Evolutionary conservation across 2,113 vertebrate species (phyloP), one percentile per base, ranked within the genome.

Genomic region (Plestiodon gilberti): DNA sequence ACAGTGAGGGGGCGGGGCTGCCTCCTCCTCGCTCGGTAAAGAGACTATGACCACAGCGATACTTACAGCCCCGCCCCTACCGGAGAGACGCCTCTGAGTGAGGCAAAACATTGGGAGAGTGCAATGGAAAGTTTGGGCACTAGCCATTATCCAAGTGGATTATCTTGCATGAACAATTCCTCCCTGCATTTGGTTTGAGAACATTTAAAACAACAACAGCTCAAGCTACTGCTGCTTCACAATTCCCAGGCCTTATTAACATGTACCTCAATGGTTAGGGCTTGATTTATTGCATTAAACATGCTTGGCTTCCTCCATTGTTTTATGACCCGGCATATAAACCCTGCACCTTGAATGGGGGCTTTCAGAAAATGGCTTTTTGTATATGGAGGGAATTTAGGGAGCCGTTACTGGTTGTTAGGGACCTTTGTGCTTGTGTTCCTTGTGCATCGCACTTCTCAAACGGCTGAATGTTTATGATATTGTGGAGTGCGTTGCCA

Each of bases 401-500:
- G 28, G 13, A 55, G 18, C 33, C 5, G 88, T 79, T 79, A 84
- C 55, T 84, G n/a, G n/a, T 22, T 74, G 0, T 33, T 75, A 80
- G 64, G 17, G 62, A 87, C 78, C 79, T 87, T 73, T 75, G 57
- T 30, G n/a, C 69, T 64, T 75, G 17, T 86, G 23, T 22, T 87
- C 23, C 57, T 30, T 43, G 20, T 1, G 2, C 55, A 70, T 55
- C 64, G 59, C 43, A 57, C 74, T 40, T 79, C 87, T 81, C 83
- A 2, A 55, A 30, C 10, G 61, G 65, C 11, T 22, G 74, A 67
- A 22, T 74, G 35, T 33, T 59, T 87, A 85, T 0, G 4, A 5
- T 52, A 70, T 90, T 89, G 91, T 75, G 33, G 64, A 35, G 64
- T 87, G 90, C 5, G 61, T 95, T 94, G 86, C 86, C 88, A 92